phyloP scores from a whole-genome alignment of 2,888 invertebrate species.

The Temnothorax unifasciatus region DNA sequence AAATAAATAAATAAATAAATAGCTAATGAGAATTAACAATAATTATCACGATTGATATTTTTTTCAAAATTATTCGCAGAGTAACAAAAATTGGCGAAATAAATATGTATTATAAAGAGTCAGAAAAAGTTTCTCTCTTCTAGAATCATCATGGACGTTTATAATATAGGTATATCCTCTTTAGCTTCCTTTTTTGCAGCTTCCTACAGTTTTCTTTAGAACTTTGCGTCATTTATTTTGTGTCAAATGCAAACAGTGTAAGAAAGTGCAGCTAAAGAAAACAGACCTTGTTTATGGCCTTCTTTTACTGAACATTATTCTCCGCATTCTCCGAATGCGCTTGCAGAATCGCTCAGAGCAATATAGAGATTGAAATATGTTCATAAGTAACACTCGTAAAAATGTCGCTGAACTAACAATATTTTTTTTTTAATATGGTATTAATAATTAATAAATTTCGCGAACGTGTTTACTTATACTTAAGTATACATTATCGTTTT shows the following conservation, averaged over 20 bases:
- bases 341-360: not conserved
- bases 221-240: not conserved
- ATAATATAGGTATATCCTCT: not conserved
- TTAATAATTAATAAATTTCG: constrained; percentile 20
- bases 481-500: constrained; percentile 10
- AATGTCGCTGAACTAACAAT: not conserved
- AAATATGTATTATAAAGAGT: not conserved
- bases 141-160: constrained; percentile 29
- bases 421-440: constrained; percentile 1
- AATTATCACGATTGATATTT: constrained; percentile 1
- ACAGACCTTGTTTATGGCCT: constrained; percentile 8
- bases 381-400: constrained; percentile 31
- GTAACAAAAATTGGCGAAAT: constrained; percentile 11
- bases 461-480: not conserved
- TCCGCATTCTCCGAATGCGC: not conserved
- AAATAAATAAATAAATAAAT: constrained; percentile 51
- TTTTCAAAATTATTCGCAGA: not conserved
- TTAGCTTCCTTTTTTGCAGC: not conserved
- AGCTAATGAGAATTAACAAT: not conserved
- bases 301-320: constrained; percentile 22
- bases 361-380: not conserved
- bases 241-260: constrained; percentile 6
- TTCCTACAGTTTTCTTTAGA: constrained; percentile 11
- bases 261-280: constrained; percentile 6
- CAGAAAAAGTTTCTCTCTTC: constrained; percentile 12